Percentiles rank a stretch among this genome's conserved stretches.
phyloP scores from a whole-genome alignment of 2,888 invertebrate genomes.

The Cheilosia impressa region DNA sequence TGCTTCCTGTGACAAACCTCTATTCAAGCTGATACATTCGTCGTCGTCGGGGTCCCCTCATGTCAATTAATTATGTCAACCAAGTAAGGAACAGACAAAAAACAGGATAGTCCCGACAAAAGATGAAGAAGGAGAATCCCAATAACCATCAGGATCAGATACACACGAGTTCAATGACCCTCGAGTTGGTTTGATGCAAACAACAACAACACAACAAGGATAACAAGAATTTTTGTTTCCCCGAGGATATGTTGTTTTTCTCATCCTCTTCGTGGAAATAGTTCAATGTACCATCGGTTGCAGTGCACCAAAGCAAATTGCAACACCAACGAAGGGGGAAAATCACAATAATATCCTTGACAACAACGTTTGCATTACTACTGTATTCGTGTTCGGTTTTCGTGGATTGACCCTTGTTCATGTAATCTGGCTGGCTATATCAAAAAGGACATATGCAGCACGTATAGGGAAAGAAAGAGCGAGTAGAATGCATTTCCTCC shows the following conservation, averaged over 20 bases:
- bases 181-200: conserved; percentile 36
- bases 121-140: conserved; percentile 12
- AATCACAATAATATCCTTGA: conserved; percentile 16
- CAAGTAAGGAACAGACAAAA: conserved; percentile 11
- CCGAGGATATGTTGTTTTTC: conserved; percentile 14
- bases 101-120: conserved; percentile 22
- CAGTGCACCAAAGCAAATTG: conserved; percentile 49
- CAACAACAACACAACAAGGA: conserved; percentile 29
- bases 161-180: conserved; percentile 59
- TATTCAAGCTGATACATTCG: conserved; percentile 8
- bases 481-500: conserved; percentile 38
- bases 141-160: conserved; percentile 14
- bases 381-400: neutral
- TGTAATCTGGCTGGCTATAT: conserved; percentile 21
- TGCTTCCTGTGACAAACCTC: conserved; percentile 22
- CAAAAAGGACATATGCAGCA: conserved; percentile 48
- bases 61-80: conserved; percentile 52
- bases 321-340: conserved; percentile 37
- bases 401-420: conserved; percentile 36
- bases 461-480: conserved; percentile 6
- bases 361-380: conserved; percentile 27
- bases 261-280: conserved; percentile 24
- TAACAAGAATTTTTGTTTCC: neutral
- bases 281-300: conserved; percentile 50
- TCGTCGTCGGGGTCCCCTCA: neutral